Evolutionary conservation across 2,797 vertebrate genomes (phyloP).

Genomic region (Platalea minor): DNA sequence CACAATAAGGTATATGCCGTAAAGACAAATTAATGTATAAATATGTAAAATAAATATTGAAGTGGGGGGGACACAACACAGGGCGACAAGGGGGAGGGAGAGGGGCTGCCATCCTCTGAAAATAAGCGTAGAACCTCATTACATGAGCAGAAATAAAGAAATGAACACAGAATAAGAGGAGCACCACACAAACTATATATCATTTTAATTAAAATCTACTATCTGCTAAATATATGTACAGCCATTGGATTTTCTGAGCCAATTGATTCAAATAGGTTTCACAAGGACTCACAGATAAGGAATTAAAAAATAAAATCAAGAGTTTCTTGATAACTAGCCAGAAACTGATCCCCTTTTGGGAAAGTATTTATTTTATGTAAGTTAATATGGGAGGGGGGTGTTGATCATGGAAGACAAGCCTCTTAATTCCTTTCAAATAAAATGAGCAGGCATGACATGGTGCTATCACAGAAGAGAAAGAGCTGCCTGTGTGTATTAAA

Average conservation of each 20-base stretch:
- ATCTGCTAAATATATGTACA: slow-evolving; percentile 66
- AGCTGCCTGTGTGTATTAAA: slow-evolving; percentile 70
- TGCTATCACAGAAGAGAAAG: slow-evolving; percentile 68
- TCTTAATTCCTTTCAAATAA: slow-evolving; percentile 71
- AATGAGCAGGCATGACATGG: slow-evolving; percentile 69
- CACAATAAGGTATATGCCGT: neutral
- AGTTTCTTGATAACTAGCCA: slow-evolving; percentile 41
- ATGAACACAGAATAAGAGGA: slow-evolving; percentile 22
- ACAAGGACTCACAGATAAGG: slow-evolving; percentile 48
- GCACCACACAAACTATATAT: slow-evolving; percentile 45
- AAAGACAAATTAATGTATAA: neutral
- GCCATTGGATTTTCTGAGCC: slow-evolving; percentile 45
- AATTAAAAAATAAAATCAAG: slow-evolving; percentile 55
- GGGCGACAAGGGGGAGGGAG: neutral
- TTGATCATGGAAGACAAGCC: slow-evolving; percentile 59
- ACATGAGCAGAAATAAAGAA: slow-evolving; percentile 45
- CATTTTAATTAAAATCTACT: slow-evolving; percentile 66
- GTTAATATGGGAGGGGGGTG: slow-evolving; percentile 42
- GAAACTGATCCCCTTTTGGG: slow-evolving; percentile 38
- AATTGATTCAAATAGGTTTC: slow-evolving; percentile 56
- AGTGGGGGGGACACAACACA: neutral
- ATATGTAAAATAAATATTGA: neutral
- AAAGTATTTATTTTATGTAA: slow-evolving; percentile 58
- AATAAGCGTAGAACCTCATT: slow-evolving; percentile 32
- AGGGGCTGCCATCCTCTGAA: neutral